Conservation (phyloP, 2,888 invertebrate species). For the Dynastes tityus region DNA sequence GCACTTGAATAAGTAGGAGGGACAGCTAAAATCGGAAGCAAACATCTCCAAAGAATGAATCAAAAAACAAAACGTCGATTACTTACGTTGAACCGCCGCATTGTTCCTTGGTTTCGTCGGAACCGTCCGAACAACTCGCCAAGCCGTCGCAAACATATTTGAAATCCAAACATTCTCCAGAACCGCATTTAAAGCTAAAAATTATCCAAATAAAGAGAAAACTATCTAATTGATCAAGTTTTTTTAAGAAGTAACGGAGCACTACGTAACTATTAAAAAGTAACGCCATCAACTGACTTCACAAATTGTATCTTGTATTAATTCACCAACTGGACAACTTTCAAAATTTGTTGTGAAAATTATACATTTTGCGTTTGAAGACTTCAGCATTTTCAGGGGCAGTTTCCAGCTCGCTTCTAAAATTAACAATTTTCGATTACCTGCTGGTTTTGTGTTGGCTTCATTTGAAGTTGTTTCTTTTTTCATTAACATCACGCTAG, state of each 20-base stretch:
- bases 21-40: slow-evolving; percentile 55
- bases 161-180: slow-evolving; percentile 68
- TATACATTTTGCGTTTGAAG: no score
- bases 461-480: no score
- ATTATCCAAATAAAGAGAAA: background rate
- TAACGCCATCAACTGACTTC: no score
- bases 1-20: slow-evolving; percentile 61
- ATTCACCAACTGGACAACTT: no score
- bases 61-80: background rate
- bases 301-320: no score
- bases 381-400: no score
- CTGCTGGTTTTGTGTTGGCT: no score
- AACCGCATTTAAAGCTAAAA: slow-evolving; percentile 61
- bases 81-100: slow-evolving; percentile 56
- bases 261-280: background rate
- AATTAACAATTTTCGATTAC: no score
- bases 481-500: no score
- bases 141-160: slow-evolving; percentile 60
- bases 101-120: slow-evolving; percentile 57
- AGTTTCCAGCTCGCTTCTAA: no score
- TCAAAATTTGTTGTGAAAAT: no score
- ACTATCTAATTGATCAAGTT: background rate
- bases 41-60: background rate
- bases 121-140: slow-evolving; percentile 58
- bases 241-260: background rate